Conservation (phyloP, 2,113 vertebrate species). For the Aramus guarauna region DNA sequence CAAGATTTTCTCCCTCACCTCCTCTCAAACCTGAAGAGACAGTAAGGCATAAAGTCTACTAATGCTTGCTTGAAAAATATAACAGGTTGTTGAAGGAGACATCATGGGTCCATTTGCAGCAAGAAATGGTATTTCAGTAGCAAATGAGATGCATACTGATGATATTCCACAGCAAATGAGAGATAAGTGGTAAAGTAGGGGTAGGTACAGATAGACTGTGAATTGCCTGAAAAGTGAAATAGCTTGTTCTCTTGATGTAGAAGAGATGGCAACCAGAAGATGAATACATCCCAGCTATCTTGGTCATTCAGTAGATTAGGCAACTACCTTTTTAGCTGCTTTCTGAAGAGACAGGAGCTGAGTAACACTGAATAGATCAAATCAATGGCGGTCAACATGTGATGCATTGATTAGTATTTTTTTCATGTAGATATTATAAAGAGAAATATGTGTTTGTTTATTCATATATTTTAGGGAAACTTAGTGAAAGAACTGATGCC, state of each 20-base stretch:
- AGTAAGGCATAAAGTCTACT: not conserved
- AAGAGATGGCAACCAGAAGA: not conserved
- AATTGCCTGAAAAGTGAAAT: not conserved
- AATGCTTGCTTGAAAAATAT: not conserved
- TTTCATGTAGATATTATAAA: not conserved
- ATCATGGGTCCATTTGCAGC: not conserved
- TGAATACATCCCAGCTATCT: not conserved
- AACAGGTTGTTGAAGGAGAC: not conserved
- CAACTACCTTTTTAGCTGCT: not conserved
- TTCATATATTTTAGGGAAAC: slow-evolving; percentile 63
- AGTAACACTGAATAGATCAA: not conserved
- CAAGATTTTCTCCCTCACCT: not conserved
- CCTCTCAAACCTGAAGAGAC: not conserved
- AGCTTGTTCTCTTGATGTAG: not conserved
- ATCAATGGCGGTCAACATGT: not conserved
- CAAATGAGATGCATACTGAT: not conserved
- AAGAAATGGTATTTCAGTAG: not conserved
- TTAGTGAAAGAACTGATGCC: slow-evolving; percentile 68
- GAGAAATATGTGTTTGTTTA: not conserved
- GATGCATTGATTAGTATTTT: not conserved
- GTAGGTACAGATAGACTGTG: not conserved
- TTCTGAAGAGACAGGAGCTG: not conserved
- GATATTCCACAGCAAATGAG: not conserved
- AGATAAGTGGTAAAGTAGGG: not conserved
- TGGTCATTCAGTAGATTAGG: not conserved